These are phyloP conservation scores for Drosophila yakuba DNA, from an alignment of 1,140 invertebrate genomes.

Conservation along the genomic window DNA sequence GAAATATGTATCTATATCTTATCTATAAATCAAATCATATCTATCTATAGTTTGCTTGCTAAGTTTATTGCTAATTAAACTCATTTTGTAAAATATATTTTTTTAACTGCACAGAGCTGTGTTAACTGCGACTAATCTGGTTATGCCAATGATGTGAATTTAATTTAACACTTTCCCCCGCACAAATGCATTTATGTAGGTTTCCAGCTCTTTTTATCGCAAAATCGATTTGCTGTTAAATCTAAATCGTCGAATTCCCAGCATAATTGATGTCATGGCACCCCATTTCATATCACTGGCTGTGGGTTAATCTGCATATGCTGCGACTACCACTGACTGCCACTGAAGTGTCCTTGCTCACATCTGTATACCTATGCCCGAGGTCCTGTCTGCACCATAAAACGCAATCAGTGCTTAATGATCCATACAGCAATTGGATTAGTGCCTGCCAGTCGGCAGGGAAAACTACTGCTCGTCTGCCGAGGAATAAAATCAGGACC, in stretches of 20 bases:
- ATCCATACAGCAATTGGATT: slow-evolving; percentile 76
- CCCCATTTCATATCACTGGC: slow-evolving; percentile 2
- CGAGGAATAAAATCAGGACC: slow-evolving; percentile 10
- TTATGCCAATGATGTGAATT: slow-evolving; percentile 32
- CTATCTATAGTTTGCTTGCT: too few species aligned
- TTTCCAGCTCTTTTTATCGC: slow-evolving; percentile 23
- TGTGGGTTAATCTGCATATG: slow-evolving; percentile 66
- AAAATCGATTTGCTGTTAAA: slow-evolving; percentile 50
- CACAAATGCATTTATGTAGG: slow-evolving; percentile 26
- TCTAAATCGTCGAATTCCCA: slow-evolving; percentile 32
- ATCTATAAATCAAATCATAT: too few species aligned
- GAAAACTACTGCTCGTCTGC: slow-evolving; percentile 20
- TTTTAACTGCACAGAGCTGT: neutral
- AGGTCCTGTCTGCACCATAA: slow-evolving; percentile 52
- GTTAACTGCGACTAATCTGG: neutral
- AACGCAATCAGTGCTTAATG: slow-evolving; percentile 80
- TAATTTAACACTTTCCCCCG: slow-evolving; percentile 47
- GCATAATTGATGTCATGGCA: slow-evolving; percentile 41
- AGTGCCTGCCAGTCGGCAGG: slow-evolving; percentile 51
- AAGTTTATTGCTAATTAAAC: too few species aligned
- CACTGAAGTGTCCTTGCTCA: slow-evolving; percentile 25
- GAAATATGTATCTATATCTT: too few species aligned
- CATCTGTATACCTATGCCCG: slow-evolving; percentile 8
- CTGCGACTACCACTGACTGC: slow-evolving; percentile 18
- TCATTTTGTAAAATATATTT: neutral